Evolutionary conservation across 2,888 invertebrate genomes (phyloP).

Genomic region (Tetanocera ferruginea): DNA sequence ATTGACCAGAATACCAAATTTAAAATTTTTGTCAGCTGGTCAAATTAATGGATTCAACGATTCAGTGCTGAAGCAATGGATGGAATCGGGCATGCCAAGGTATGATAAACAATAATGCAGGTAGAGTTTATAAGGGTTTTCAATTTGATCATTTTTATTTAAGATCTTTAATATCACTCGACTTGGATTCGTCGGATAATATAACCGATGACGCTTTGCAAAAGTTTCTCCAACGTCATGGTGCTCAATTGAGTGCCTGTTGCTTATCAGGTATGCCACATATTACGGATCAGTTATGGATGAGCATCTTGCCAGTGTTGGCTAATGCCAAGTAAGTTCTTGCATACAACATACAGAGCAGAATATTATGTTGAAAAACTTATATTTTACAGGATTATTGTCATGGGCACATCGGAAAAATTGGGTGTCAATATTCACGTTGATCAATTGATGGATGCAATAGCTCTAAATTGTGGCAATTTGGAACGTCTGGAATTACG

Average conservation of each 20-base stretch:
- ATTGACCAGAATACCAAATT: slow-evolving; percentile 86
- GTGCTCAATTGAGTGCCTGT: slow-evolving; percentile 89
- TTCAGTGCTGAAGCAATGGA: slow-evolving; percentile 91
- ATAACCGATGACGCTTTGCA: slow-evolving; percentile 92
- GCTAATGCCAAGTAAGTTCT: slow-evolving; percentile 86
- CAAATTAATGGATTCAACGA: slow-evolving; percentile 99
- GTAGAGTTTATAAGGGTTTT: neutral
- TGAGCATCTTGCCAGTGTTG: slow-evolving; percentile 91
- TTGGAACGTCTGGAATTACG: slow-evolving; percentile 93
- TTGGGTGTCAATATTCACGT: slow-evolving; percentile 97
- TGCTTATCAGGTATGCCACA: slow-evolving; percentile 96
- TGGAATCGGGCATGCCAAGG: slow-evolving; percentile 86
- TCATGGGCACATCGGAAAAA: slow-evolving; percentile 97
- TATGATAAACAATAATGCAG: slow-evolving; percentile 48
- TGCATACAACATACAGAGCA: neutral
- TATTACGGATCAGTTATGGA: slow-evolving; percentile 98
- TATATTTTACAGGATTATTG: slow-evolving; percentile 81
- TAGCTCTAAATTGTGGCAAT: slow-evolving; percentile 91
- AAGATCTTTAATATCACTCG: slow-evolving; percentile 85
- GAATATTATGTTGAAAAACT: neutral
- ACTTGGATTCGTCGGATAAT: slow-evolving; percentile 96
- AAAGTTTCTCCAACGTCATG: slow-evolving; percentile 91
- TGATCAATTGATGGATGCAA: slow-evolving; percentile 97
- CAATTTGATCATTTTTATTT: neutral
- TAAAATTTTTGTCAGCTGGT: slow-evolving; percentile 93